phyloP scores from a whole-genome alignment of 2,888 invertebrate species.

The Zeuzera pyrina region DNA sequence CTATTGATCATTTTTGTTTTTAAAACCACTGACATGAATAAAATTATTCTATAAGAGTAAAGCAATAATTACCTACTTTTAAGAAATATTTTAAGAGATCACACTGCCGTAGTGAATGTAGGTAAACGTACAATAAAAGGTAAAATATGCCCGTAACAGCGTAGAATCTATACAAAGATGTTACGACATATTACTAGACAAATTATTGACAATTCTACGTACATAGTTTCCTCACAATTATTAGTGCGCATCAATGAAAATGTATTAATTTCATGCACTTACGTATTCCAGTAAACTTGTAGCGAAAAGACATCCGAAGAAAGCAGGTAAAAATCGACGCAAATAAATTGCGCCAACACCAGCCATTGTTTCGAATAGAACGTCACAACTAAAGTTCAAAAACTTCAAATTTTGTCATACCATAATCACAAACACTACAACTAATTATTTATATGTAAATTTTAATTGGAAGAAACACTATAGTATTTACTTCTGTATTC shows the following conservation, averaged over 20 bases:
- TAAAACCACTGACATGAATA: too few relatives aligned
- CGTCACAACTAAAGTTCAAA: slow-evolving; percentile 27
- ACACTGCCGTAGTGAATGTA: slow-evolving; percentile 18
- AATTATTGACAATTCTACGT: slow-evolving; percentile 6
- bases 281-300: slow-evolving; percentile 45
- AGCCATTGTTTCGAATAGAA: slow-evolving; percentile 37
- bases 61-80: too few relatives aligned
- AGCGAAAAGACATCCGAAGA: slow-evolving; percentile 47
- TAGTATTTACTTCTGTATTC: too few relatives aligned
- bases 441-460: too few relatives aligned
- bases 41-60: too few relatives aligned
- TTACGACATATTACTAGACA: too few relatives aligned
- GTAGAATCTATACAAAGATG: too few relatives aligned
- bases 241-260: slow-evolving; percentile 32
- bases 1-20: too few relatives aligned
- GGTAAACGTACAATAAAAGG: slow-evolving; percentile 12
- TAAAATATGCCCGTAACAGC: too few relatives aligned
- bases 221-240: too few relatives aligned
- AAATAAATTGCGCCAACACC: slow-evolving; percentile 27
- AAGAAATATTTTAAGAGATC: too few relatives aligned
- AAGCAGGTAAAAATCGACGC: slow-evolving; percentile 36
- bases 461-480: too few relatives aligned
- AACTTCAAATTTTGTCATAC: slow-evolving; percentile 37
- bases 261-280: slow-evolving; percentile 29
- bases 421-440: slow-evolving; percentile 39